Percentiles rank a stretch among this genome's conserved stretches.
phyloP scores from a whole-genome alignment of 1,140 invertebrate species.

The Caerostris darwini region DNA sequence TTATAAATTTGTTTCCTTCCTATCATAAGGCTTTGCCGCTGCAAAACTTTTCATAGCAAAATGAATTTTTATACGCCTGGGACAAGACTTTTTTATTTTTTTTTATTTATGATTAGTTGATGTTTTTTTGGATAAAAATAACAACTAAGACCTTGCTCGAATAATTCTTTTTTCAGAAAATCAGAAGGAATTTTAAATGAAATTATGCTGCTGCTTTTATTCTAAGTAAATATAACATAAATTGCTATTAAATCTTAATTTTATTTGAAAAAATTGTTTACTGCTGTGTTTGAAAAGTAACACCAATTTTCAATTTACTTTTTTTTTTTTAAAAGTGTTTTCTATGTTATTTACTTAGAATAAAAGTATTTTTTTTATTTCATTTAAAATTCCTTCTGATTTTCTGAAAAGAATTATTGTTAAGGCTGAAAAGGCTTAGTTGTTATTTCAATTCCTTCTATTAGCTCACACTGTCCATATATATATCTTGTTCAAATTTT shows the following conservation, averaged over 20 bases:
- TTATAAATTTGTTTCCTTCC: slow-evolving; percentile 71
- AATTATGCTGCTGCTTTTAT: background rate
- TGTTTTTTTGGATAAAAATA: background rate
- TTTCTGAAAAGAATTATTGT: background rate
- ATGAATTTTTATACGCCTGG: slow-evolving; percentile 53
- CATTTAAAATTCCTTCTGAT: background rate
- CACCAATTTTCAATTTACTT: too few species aligned
- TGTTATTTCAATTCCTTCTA: background rate
- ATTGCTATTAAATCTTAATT: too few species aligned
- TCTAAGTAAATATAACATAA: background rate
- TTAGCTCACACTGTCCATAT: too few species aligned
- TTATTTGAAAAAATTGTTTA: too few species aligned
- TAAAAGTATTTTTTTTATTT: background rate
- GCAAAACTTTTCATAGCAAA: slow-evolving; percentile 33
- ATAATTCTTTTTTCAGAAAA: background rate
- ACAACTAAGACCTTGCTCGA: background rate
- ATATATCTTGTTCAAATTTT: too few species aligned
- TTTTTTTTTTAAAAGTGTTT: too few species aligned
- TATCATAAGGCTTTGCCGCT: slow-evolving; percentile 50
- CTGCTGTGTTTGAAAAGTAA: too few species aligned
- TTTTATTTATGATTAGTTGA: slow-evolving; percentile 27
- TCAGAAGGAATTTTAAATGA: background rate
- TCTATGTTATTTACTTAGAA: background rate
- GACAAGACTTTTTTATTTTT: background rate
- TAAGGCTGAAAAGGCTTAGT: background rate